Base-by-base conservation (phyloP, 2,888 invertebrate species). In the Hirtodrosophila trivittata region DNA sequence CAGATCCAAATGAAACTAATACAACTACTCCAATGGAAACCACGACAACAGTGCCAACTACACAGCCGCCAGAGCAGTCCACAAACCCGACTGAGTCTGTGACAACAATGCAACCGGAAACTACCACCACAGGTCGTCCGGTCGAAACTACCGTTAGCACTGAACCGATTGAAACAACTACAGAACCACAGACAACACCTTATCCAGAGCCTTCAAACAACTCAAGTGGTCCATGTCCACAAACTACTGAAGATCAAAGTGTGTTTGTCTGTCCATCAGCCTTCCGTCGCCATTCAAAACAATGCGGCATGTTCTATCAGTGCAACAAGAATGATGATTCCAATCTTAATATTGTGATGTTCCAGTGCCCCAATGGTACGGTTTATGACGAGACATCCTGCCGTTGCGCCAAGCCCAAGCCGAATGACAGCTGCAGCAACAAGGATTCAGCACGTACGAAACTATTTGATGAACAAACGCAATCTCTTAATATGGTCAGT, bases 271-370 rank as follows among this genome's bases (percentile, higher is more conserved):
- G 96, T 87, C 96, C 96, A 6, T 95, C 96, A 4, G 96, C 96
- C 30, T 96, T 97, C 90, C 93, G 93, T 85, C 92, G 95, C 68
- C 96, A 97, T 92, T 96, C 96, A 0, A 95, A 95, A 88, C 94
- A 94, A 86, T 96, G 96, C 81, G 95, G 95, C 84, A 90, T 95
- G 76, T 96, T 96, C 91, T 97, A 97, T 88, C 96, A 96, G 89
- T 97, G 96, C 81, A 94, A 94, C 12, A 93, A 93, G 74, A 92
- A 93, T 56, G 92, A 93, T 21, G 93, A 91, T 39, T 93, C 94
- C 86, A 94, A 96, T 70, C 91, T 94, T n/a, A 95, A 94, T 87
- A 92, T 96, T 64, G 92, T 95, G 1, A 92, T 94, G 6, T 93
- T 96, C 75, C 93, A 93, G 70, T 97, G 96, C 89, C 95, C 96